Evolutionary conservation across 1,140 invertebrate genomes (phyloP).

Genomic region (Meloidogyne hapla): DNA sequence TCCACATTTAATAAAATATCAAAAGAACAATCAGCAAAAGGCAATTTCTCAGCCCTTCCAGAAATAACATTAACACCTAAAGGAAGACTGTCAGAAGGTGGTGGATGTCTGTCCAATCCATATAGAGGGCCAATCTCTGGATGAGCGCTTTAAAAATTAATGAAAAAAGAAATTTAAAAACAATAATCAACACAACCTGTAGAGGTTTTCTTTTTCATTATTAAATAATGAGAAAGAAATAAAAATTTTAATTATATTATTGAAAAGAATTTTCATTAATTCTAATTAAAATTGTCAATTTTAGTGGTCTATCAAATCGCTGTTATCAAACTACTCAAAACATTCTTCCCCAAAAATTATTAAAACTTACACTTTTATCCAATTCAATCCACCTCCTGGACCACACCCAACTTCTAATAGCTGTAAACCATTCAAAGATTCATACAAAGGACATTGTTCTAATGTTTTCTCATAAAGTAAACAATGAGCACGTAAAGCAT

Average conservation of each 20-base stretch:
- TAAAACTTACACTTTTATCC: background rate
- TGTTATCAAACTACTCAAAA: no score
- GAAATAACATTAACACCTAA: background rate
- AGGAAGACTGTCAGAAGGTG: background rate
- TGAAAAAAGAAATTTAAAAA: no score
- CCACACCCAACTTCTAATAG: background rate
- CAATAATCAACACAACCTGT: no score
- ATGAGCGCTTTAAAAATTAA: background rate
- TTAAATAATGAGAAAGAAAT: no score
- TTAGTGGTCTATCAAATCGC: no score
- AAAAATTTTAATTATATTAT: no score
- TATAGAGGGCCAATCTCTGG: background rate
- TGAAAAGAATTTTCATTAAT: no score
- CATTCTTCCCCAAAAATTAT: no score
- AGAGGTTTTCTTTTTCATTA: no score
- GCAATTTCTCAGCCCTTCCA: background rate
- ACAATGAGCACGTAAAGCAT: background rate
- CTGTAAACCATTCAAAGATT: background rate
- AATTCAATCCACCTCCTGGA: background rate
- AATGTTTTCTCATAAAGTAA: background rate
- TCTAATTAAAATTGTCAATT: no score
- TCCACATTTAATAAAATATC: background rate
- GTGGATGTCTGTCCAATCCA: background rate
- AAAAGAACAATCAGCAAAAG: background rate
- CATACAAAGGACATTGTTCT: background rate